Evolutionary conservation across 1,140 invertebrate species (phyloP), one percentile per base, ranked within the genome.

Genomic region (Dendrolimus kikuchii): DNA sequence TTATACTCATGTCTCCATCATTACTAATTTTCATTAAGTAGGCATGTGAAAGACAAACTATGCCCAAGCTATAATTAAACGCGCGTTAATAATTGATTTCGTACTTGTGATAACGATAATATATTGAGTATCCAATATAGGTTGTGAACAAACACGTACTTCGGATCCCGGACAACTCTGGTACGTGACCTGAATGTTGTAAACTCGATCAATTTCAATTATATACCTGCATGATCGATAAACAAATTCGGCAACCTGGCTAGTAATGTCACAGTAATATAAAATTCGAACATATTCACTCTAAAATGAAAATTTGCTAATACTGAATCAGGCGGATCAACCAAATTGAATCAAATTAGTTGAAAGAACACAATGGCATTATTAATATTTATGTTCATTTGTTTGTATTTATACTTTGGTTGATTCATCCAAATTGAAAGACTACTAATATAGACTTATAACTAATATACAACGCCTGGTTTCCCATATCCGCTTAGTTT

Each of bases 1-100:
- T n/a, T n/a, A n/a, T n/a, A n/a, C n/a, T n/a, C n/a, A n/a, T n/a
- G n/a, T n/a, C n/a, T n/a, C n/a, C n/a, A n/a, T n/a, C n/a, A n/a
- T n/a, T n/a, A n/a, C n/a, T n/a, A n/a, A n/a, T n/a, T n/a, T n/a
- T n/a, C n/a, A n/a, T n/a, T n/a, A n/a, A n/a, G n/a, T n/a, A n/a
- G n/a, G n/a, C n/a, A n/a, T n/a, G n/a, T n/a, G n/a, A n/a, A 46
- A 36, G 45, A 46, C 23, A 49, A 49, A 49, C n/a, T 40, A 49
- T 49, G 38, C 4, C 38, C n/a, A 5, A 9, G 5, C n/a, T 49
- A 38, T 5, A 40, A n/a, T n/a, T 39, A 49, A 40, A 40, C 67
- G 61, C 68, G 62, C 66, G 65, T 70, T 53, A 65, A 72, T 76
- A 77, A 77, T 78, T 74, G 74, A 74, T 77, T 77, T 58, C 53